Evolutionary conservation across 2,888 invertebrate species (phyloP).

Genomic region (Isotomurus palustris): DNA sequence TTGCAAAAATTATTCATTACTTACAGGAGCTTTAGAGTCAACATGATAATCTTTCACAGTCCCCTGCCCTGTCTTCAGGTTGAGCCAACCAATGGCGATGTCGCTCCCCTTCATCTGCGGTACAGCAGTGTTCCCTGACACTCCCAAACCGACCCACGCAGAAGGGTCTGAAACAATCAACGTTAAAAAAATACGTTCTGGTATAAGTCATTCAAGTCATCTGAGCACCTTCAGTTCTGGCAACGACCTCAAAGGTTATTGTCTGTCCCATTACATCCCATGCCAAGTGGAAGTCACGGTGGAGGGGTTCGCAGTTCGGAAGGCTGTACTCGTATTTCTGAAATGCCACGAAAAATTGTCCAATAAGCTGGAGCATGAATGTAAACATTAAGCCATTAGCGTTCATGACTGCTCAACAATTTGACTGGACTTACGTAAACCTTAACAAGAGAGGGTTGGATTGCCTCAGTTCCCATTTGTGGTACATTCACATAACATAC

Average conservation of each 20-base stretch:
- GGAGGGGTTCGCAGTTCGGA: conserved; percentile 80
- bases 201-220: conserved; percentile 4
- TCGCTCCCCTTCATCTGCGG: conserved; percentile 82
- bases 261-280: conserved; percentile 89
- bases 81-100: conserved; percentile 71
- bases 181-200: conserved; percentile 5
- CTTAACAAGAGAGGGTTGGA: conserved; percentile 76
- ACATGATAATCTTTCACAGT: conserved; percentile 78
- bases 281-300: conserved; percentile 73
- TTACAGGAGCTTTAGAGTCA: conserved; percentile 72
- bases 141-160: conserved; percentile 84
- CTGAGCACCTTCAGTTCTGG: conserved; percentile 66
- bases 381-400: too few species aligned
- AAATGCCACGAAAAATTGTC: too few species aligned
- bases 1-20: conserved; percentile 43
- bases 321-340: conserved; percentile 54
- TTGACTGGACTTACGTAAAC: conserved; percentile 50
- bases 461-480: conserved; percentile 49
- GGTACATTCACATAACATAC: conserved; percentile 39
- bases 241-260: conserved; percentile 77
- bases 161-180: neutral
- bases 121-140: conserved; percentile 67
- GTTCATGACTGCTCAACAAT: too few species aligned
- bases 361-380: too few species aligned
- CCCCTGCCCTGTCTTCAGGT: conserved; percentile 56